Percentiles rank a stretch among this genome's conserved stretches.
Conservation (phyloP, 2,113 vertebrate genomes). For the Lasiurus cinereus region DNA sequence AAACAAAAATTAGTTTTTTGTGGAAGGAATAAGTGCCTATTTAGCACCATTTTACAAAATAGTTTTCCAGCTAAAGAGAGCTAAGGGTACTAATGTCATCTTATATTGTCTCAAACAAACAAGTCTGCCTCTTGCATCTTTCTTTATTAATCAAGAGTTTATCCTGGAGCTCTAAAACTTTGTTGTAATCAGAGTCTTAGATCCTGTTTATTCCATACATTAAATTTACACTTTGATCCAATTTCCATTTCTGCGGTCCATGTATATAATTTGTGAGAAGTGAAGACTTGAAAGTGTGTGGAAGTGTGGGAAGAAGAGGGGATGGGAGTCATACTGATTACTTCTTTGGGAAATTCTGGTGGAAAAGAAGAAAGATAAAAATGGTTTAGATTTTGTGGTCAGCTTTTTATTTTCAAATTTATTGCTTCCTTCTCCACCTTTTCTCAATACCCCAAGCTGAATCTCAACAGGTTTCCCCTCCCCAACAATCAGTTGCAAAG, state of each 20-base stretch:
- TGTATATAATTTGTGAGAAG: neutral
- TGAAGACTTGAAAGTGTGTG: neutral
- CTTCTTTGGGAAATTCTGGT: slow-evolving; percentile 13
- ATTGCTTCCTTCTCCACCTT: neutral
- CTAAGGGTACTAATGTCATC: neutral
- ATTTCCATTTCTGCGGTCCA: neutral
- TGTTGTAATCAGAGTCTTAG: neutral
- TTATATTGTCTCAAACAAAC: neutral
- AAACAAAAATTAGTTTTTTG: neutral
- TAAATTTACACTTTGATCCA: neutral
- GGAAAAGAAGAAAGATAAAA: neutral
- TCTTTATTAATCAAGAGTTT: slow-evolving; percentile 20
- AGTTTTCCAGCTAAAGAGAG: neutral
- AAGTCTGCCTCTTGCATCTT: neutral
- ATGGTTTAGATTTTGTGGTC: neutral
- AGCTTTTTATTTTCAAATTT: neutral
- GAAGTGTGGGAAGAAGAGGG: neutral
- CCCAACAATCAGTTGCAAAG: neutral
- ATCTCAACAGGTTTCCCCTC: neutral
- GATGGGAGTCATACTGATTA: neutral
- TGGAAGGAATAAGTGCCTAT: neutral
- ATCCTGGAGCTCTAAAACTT: neutral
- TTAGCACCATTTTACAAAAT: neutral
- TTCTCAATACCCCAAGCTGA: neutral
- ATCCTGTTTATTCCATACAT: slow-evolving; percentile 19